Evolutionary conservation across 2,113 vertebrate species (phyloP).

Genomic region (Eidolon helvum): DNA sequence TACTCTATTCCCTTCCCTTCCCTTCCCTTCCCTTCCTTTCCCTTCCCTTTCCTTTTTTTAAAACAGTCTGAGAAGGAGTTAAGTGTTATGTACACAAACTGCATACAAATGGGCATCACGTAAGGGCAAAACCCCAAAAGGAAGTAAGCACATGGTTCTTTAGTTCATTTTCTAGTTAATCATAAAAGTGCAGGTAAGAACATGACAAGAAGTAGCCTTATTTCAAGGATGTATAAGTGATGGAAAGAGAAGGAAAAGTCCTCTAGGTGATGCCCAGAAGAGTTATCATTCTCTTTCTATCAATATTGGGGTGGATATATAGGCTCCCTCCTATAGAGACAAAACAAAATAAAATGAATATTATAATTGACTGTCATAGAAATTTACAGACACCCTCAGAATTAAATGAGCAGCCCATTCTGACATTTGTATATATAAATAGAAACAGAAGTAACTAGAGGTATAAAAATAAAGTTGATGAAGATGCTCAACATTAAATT

Average conservation of each 20-base stretch:
- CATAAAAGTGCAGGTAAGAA: neutral
- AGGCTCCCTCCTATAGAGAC: neutral
- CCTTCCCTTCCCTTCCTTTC: neutral
- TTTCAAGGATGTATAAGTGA: neutral
- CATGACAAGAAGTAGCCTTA: neutral
- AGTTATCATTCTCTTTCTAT: neutral
- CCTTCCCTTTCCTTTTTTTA: neutral
- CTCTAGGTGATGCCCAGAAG: neutral
- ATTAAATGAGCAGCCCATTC: neutral
- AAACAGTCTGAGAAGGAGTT: neutral
- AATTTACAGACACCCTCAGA: neutral
- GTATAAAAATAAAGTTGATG: neutral
- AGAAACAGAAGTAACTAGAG: neutral
- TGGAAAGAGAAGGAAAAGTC: neutral
- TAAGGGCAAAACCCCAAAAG: neutral
- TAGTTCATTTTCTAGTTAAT: neutral
- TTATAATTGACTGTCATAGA: neutral
- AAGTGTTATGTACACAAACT: neutral
- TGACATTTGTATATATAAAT: neutral
- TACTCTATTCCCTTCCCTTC: neutral
- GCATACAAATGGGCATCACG: neutral
- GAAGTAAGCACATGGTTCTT: neutral
- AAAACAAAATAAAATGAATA: neutral
- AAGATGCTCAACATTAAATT: neutral
- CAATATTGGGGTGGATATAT: neutral